These are phyloP conservation scores for Loriculus beryllinus DNA, from an alignment of 2,797 vertebrate species.

Conservation along the genomic window DNA sequence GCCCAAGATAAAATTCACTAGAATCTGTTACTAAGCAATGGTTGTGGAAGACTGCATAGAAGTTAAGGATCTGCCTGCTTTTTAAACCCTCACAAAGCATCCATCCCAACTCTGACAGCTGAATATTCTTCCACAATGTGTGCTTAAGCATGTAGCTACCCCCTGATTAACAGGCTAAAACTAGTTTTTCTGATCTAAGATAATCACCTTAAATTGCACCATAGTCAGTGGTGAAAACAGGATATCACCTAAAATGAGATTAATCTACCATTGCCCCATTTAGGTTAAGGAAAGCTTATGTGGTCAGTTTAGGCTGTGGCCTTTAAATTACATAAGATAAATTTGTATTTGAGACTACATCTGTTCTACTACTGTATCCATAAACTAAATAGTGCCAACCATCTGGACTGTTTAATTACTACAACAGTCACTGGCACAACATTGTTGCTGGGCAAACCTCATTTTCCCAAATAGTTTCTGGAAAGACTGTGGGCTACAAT, in stretches of 20 bases:
- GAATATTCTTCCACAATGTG: not conserved
- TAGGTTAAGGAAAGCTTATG: not conserved
- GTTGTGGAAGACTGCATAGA: not conserved
- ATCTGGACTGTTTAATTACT: constrained; percentile 31
- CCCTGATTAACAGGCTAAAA: not conserved
- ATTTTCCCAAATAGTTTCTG: not conserved
- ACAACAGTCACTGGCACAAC: not conserved
- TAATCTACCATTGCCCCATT: not conserved
- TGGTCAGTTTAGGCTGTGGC: not conserved
- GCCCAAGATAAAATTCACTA: not conserved
- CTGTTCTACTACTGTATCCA: not conserved
- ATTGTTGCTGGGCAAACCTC: not conserved
- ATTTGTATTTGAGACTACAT: not conserved
- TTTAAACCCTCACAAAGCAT: not conserved
- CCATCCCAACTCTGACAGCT: not conserved
- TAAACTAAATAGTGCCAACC: not conserved
- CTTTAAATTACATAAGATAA: not conserved
- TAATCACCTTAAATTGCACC: not conserved
- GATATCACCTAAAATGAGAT: not conserved
- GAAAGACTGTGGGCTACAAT: not conserved
- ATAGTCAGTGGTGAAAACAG: not conserved
- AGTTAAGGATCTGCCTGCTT: not conserved
- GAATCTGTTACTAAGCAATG: not conserved
- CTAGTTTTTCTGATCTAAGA: not conserved
- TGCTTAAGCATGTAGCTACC: not conserved